Evolutionary conservation across 2,888 invertebrate genomes (phyloP).

Genomic region (Iphiclides podalirius): DNA sequence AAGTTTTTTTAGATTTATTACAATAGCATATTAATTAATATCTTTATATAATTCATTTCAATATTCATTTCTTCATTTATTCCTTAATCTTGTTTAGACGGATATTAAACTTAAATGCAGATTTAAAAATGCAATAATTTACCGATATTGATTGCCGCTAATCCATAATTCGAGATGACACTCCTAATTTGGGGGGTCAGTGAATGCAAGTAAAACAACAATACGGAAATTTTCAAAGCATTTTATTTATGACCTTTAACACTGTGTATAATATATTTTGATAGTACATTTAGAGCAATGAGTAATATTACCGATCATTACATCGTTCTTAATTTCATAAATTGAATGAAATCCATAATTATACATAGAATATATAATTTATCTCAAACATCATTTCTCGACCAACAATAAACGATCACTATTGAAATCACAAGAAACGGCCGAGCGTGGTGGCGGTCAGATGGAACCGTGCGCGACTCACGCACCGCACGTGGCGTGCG

Average conservation of each 20-base stretch:
- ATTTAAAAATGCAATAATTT: too few species aligned
- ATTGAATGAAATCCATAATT: conserved; percentile 77
- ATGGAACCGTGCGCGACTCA: conserved; percentile 9
- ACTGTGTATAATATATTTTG: conserved; percentile 81
- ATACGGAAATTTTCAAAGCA: conserved; percentile 78
- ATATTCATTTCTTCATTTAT: too few species aligned
- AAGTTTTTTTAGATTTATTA: too few species aligned
- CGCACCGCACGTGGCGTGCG: conserved; percentile 16
- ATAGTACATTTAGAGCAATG: conserved; percentile 81
- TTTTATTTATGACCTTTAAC: conserved; percentile 81
- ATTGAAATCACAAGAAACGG: conserved; percentile 60
- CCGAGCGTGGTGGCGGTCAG: conserved; percentile 22
- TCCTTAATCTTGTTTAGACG: too few species aligned
- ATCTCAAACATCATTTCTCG: conserved; percentile 67
- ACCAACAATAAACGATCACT: conserved; percentile 77
- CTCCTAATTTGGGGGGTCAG: too few species aligned
- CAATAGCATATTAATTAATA: too few species aligned
- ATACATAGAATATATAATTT: conserved; percentile 74
- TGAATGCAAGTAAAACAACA: conserved; percentile 52
- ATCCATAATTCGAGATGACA: too few species aligned
- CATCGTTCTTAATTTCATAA: conserved; percentile 77
- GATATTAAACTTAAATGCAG: too few species aligned
- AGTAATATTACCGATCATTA: conserved; percentile 81
- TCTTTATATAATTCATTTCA: too few species aligned
- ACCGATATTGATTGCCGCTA: too few species aligned